Evolutionary conservation across 2,113 vertebrate genomes (phyloP).

Genomic region (Xiphophorus couchianus): DNA sequence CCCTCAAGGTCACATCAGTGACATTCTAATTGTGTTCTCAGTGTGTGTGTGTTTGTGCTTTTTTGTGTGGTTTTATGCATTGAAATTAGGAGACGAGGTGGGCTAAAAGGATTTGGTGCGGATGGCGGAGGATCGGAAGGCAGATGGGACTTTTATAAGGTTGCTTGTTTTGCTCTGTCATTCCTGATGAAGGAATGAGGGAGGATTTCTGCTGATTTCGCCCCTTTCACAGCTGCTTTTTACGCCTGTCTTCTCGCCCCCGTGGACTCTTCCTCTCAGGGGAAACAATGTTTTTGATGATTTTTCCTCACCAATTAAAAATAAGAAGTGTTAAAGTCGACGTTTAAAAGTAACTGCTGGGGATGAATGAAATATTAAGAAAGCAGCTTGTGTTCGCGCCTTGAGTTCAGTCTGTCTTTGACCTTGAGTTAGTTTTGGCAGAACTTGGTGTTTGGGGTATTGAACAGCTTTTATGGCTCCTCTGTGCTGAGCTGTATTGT

Average conservation of each 20-base stretch:
- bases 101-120: conserved; percentile 24
- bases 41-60: conserved; percentile 5
- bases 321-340: not conserved
- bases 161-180: conserved; percentile 16
- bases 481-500: conserved; percentile 30
- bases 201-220: conserved; percentile 3
- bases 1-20: conserved; percentile 75
- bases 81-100: conserved; percentile 29
- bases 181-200: not conserved
- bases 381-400: conserved; percentile 37
- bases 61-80: conserved; percentile 45
- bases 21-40: conserved; percentile 72
- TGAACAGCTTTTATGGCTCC: conserved; percentile 37
- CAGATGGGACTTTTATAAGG: conserved; percentile 22
- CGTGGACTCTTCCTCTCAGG: not conserved
- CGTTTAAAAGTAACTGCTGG: conserved; percentile 24
- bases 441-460: conserved; percentile 45
- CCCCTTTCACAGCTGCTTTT: not conserved
- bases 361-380: conserved; percentile 33
- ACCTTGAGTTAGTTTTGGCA: conserved; percentile 66
- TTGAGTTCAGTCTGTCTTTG: conserved; percentile 50
- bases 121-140: conserved; percentile 7
- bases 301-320: conserved; percentile 20
- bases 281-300: not conserved
- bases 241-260: conserved; percentile 20